Evolutionary conservation across 2,113 vertebrate species (phyloP), one percentile per base, ranked within the genome.

Genomic region (Gallinago paraguaiae): DNA sequence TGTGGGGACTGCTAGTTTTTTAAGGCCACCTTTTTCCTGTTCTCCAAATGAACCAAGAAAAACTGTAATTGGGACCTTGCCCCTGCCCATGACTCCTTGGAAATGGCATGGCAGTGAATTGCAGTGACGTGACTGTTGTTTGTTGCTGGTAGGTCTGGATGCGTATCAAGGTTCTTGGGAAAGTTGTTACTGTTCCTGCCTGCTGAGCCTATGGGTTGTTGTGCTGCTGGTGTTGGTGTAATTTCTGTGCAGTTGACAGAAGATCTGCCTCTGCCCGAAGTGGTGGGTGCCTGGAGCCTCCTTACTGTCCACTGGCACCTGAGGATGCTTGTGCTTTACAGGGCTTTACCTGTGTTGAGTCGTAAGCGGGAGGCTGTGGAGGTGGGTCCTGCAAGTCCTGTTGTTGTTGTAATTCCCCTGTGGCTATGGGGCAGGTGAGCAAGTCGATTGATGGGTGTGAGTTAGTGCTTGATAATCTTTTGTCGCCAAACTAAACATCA

Each of bases 301-400:
- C 17, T 30, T 18, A 6, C 27, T 71, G 60, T 60, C 51, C 19
- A 13, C 14, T 89, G 82, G 33, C 43, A 10, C 39, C 86, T 51
- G n/a, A 76, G 37, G 53, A 10, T 51, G 39, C 19, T 35, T 28
- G 17, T 6, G 13, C 86, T 86, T 60, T 39, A 31, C 27, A 56
- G 39, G 31, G 45, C 45, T 17, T 16, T n/a, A 13, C 0, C 2
- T 6, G 0, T 19, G 1, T 28, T 50, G 51, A 63, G 37, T 41
- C 3, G 1, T 37, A 51, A 59, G 31, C 14, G 57, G 50, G 33
- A 87, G 68, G 25, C 46, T 59, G 37, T 63, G 64, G 64, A 74
- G 67, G 27, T 71, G 14, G 9, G 17, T 20, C 0, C 0, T 0
- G 0, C 3, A 4, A 24, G 39, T 57, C 4, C 5, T 75, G 50